Base-by-base conservation (phyloP, 2,113 vertebrate species). In the Corythaixoides concolor region DNA sequence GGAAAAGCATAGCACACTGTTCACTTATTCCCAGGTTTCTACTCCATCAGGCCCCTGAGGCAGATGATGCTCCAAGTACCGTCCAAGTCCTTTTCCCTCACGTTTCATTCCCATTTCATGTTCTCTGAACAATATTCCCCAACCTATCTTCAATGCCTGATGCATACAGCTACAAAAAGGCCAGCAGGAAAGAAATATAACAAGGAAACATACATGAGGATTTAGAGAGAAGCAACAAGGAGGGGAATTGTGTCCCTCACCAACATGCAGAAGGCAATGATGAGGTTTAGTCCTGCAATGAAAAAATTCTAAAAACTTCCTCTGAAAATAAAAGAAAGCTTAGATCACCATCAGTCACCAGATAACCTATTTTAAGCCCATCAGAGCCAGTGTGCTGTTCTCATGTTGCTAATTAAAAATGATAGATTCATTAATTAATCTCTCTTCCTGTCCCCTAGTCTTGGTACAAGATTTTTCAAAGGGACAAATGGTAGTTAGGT, bases 321-420 rank as follows among this genome's bases (percentile, higher is more conserved):
- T 70, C 78, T 88, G 89, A 95, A 95, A 94, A 95, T 88, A 83
- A 88, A 95, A 95, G 73, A 93, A 95, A 95, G 47, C 74, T 96
- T 79, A 93, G 89, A 73, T 95, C 96, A 96, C 89, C 63, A 95
- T 95, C 62, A 95, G 50, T 96, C 93, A 91, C 37, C 91, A 72
- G 41, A 50, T 92, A 97, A 87, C 94, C 94, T 97, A 97, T 97
- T 97, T 97, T 97, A 97, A 97, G 92, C 69, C 77, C 92, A 95
- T 88, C 69, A 69, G 86, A 93, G 91, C 70, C 74, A 97, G 67
- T 9, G 43, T 0, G 0, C 94, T 95, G 91, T 77, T 91, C 95
- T 95, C 84, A 76, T 95, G 94, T 88, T 96, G 88, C 96, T 97
- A 97, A 97, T 97, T 97, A 96, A 96, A 97, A 96, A 95, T 96